phyloP scores from a whole-genome alignment of 35 echinoderm and acorn worm genomes.

The Ptychodera flava region DNA sequence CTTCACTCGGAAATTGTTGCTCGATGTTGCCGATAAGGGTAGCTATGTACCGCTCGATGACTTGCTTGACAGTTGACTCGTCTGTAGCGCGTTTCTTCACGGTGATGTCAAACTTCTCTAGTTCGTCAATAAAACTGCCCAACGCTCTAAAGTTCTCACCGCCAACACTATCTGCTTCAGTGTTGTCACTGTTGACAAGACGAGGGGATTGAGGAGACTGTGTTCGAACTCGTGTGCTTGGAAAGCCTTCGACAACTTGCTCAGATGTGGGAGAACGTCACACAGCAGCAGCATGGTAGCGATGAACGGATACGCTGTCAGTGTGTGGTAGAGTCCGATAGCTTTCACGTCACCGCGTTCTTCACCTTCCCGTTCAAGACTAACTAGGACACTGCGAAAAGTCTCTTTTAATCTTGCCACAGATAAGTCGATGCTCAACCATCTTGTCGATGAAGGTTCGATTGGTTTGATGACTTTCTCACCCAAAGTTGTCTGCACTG shows the following conservation, averaged over 20 bases:
- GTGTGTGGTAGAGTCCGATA: constrained; percentile 25
- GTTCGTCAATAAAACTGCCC: neutral
- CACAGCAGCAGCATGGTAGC: constrained; percentile 45
- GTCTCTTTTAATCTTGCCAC: constrained; percentile 14
- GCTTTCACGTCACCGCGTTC: constrained; percentile 26
- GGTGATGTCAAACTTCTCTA: neutral
- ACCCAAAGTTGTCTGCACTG: constrained; percentile 17
- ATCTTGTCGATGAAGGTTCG: constrained; percentile 18
- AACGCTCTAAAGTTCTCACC: neutral
- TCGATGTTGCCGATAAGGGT: neutral
- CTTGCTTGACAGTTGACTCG: neutral
- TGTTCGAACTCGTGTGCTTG: constrained; percentile 14
- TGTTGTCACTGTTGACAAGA: constrained; percentile 9
- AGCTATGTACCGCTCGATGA: neutral
- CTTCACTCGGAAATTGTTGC: neutral
- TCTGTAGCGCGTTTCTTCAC: neutral
- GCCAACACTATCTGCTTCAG: neutral
- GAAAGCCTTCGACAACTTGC: constrained; percentile 16
- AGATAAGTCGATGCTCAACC: constrained; percentile 20
- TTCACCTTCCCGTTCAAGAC: constrained; percentile 30
- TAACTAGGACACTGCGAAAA: constrained; percentile 29
- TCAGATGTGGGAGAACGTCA: constrained; percentile 29
- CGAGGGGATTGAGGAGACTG: neutral
- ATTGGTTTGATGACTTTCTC: constrained; percentile 11
- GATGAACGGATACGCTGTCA: constrained; percentile 31